A percentile compares a stretch with the other conserved stretches of the same genome.
These are phyloP conservation scores for Cheilosia grossa DNA, from an alignment of 2,888 invertebrate genomes.

Conservation along the genomic window DNA sequence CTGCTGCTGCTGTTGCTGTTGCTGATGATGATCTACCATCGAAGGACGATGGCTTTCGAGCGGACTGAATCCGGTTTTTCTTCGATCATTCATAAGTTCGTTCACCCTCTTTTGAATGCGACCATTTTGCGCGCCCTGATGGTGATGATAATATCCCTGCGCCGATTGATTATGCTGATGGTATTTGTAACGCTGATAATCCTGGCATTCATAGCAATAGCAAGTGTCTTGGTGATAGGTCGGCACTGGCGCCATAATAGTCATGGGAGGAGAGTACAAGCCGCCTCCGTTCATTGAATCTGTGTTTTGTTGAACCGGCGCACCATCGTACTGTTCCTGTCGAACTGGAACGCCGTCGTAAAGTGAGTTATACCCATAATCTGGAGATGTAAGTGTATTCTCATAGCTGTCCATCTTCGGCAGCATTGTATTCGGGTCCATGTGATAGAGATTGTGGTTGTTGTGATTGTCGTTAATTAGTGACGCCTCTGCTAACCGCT, in stretches of 20 bases:
- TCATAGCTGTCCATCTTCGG: slow-evolving; percentile 67
- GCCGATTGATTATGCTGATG: slow-evolving; percentile 75
- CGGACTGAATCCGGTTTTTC: slow-evolving; percentile 81
- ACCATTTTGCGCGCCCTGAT: slow-evolving; percentile 79
- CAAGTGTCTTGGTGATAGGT: slow-evolving; percentile 82
- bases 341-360: slow-evolving; percentile 60
- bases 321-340: slow-evolving; percentile 50
- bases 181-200: slow-evolving; percentile 78
- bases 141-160: slow-evolving; percentile 71
- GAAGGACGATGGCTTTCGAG: slow-evolving; percentile 78
- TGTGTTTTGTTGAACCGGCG: slow-evolving; percentile 53
- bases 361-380: slow-evolving; percentile 63
- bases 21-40: slow-evolving; percentile 57
- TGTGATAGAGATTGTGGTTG: slow-evolving; percentile 75
- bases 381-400: slow-evolving; percentile 63
- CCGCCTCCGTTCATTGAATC: slow-evolving; percentile 54
- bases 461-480: slow-evolving; percentile 77
- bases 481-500: slow-evolving; percentile 81
- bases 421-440: slow-evolving; percentile 67
- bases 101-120: slow-evolving; percentile 82
- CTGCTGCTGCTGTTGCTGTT: slow-evolving; percentile 58
- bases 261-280: slow-evolving; percentile 76
- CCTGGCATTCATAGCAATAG: slow-evolving; percentile 83
- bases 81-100: slow-evolving; percentile 81
- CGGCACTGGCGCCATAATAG: slow-evolving; percentile 77